Evolutionary conservation across 2,113 vertebrate genomes (phyloP).

Genomic region (Tachycineta bicolor): DNA sequence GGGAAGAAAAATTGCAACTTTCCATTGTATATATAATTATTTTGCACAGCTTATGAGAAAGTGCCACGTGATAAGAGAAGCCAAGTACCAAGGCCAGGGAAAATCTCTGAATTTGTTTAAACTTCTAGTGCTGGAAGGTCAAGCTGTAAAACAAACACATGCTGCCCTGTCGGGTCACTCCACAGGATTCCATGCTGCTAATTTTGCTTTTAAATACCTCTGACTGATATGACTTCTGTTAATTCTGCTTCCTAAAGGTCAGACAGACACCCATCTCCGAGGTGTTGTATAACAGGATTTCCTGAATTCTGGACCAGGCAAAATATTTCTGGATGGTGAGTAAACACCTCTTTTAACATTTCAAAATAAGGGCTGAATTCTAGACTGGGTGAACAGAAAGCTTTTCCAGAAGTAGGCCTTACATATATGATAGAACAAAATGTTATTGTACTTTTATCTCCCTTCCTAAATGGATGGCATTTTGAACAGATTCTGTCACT

Average conservation of each 20-base stretch:
- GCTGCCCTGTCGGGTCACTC: neutral
- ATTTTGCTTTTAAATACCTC: slow-evolving; percentile 1
- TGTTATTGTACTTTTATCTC: neutral
- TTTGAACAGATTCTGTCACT: neutral
- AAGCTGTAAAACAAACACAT: neutral
- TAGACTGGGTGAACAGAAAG: neutral
- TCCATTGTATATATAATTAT: neutral
- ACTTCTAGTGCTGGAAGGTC: neutral
- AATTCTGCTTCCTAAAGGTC: neutral
- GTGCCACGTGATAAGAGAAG: neutral
- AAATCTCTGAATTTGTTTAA: slow-evolving; percentile 7
- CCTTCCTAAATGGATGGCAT: neutral
- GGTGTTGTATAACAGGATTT: neutral
- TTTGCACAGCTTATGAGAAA: neutral
- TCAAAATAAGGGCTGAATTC: neutral
- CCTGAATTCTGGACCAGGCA: neutral
- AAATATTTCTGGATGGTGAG: neutral
- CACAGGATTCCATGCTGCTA: neutral
- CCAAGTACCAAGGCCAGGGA: neutral
- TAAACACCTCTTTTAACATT: neutral
- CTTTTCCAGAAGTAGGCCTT: neutral
- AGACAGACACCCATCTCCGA: neutral
- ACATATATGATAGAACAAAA: neutral
- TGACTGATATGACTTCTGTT: neutral
- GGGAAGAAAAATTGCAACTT: neutral